Conservation (phyloP, 2,113 vertebrate species). For the Ornithorhynchus anatinus region DNA sequence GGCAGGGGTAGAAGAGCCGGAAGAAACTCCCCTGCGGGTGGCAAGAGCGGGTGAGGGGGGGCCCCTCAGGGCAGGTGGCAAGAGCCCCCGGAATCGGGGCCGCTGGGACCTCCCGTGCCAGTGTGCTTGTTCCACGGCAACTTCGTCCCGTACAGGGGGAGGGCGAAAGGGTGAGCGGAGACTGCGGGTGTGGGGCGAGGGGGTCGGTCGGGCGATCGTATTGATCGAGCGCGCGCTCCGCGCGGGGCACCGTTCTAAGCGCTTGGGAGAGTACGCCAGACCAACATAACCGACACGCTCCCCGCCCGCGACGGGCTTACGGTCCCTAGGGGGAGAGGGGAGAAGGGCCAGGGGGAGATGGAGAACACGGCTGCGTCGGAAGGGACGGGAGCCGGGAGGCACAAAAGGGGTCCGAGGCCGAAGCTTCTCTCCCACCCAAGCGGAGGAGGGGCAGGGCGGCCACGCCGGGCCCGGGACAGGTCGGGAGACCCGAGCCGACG, state of each 20-base stretch:
- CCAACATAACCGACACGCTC: too few species aligned
- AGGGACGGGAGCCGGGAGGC: not conserved
- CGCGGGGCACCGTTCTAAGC: too few species aligned
- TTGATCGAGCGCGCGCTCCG: too few species aligned
- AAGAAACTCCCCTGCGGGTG: conserved; percentile 72
- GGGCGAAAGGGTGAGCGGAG: not conserved
- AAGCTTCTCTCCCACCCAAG: not conserved
- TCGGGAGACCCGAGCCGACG: too few species aligned
- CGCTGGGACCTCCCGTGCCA: not conserved
- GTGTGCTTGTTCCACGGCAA: too few species aligned
- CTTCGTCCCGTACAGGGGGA: not conserved
- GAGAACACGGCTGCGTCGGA: not conserved
- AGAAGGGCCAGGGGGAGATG: not conserved
- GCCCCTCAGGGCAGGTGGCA: not conserved
- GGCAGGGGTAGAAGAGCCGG: conserved; percentile 76
- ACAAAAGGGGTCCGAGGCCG: not conserved
- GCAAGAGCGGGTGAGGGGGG: not conserved
- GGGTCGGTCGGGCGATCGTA: too few species aligned
- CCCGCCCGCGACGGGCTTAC: too few species aligned
- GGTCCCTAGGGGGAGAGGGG: not conserved
- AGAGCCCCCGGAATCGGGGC: not conserved
- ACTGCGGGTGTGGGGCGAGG: not conserved
- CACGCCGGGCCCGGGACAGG: too few species aligned
- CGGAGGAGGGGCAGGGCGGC: not conserved
- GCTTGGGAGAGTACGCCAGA: too few species aligned